These are phyloP conservation scores for Zalophus californianus DNA, from an alignment of 2,797 vertebrate genomes.

Conservation along the genomic window DNA sequence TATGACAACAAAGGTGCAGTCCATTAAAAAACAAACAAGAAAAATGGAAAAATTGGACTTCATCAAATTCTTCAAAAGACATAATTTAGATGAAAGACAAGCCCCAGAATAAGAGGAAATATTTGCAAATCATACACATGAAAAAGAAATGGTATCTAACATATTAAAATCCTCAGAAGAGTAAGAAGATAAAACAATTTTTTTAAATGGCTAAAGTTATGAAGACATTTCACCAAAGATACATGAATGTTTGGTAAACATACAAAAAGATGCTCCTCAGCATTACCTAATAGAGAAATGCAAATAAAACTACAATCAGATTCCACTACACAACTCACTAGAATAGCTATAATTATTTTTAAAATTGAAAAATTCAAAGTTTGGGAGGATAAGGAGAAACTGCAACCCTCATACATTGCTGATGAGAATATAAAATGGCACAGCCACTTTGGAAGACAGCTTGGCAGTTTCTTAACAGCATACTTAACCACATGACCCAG, in stretches of 20 bases:
- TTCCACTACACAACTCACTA: neutral
- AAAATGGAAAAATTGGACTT: neutral
- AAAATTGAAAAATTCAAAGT: neutral
- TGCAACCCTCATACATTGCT: neutral
- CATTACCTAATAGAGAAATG: neutral
- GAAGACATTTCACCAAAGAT: neutral
- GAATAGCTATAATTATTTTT: neutral
- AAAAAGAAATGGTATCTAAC: neutral
- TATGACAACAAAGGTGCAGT: neutral
- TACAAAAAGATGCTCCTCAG: neutral
- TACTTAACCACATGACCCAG: neutral
- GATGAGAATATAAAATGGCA: neutral
- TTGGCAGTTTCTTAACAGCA: neutral
- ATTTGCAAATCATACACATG: neutral
- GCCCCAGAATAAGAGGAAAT: neutral
- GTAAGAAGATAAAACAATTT: neutral
- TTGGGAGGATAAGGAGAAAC: neutral
- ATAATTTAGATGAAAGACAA: conserved; percentile 12
- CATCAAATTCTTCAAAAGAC: neutral
- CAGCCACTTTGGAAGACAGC: neutral
- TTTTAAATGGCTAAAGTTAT: neutral
- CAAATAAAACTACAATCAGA: neutral
- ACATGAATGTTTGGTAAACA: neutral
- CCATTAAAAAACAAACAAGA: neutral
- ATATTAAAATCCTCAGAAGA: conserved; percentile 3